Conservation (phyloP, 2,888 invertebrate genomes). For the Aporophyla nigra region DNA sequence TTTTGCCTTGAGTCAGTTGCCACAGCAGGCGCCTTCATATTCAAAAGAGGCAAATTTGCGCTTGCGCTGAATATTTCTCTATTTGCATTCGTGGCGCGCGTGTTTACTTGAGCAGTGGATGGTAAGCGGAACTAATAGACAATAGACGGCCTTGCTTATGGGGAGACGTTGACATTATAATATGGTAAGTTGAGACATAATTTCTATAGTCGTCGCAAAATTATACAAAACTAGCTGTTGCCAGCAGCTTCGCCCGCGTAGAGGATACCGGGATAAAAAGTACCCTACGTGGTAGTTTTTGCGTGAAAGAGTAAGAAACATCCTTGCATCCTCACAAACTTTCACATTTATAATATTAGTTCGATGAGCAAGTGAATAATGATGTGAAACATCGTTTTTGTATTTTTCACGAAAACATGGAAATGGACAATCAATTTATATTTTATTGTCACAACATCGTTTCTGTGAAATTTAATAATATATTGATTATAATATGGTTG, state of each 20-base stretch:
- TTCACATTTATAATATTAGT: no score
- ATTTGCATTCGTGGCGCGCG: constrained; percentile 31
- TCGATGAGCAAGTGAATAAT: no score
- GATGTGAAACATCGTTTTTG: not conserved
- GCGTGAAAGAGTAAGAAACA: no score
- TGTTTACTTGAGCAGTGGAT: not conserved
- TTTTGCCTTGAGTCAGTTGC: constrained; percentile 41
- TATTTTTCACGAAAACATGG: not conserved
- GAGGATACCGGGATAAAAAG: no score
- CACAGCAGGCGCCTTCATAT: constrained; percentile 34
- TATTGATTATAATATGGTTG: no score
- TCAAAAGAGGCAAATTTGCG: constrained; percentile 43
- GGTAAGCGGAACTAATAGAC: constrained; percentile 10
- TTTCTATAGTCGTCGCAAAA: not conserved
- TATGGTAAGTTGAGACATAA: not conserved
- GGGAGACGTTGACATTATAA: not conserved
- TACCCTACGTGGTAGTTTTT: no score
- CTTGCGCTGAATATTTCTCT: constrained; percentile 22
- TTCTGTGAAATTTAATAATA: not conserved
- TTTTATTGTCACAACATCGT: not conserved
- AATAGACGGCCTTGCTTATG: constrained; percentile 27
- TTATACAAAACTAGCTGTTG: not conserved
- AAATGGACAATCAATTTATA: rapidly evolving
- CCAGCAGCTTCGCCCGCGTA: not conserved
- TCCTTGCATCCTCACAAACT: no score